Evolutionary conservation across 23 tunicate genomes (phyloP).

Genomic region (Aplidium turbinatum): DNA sequence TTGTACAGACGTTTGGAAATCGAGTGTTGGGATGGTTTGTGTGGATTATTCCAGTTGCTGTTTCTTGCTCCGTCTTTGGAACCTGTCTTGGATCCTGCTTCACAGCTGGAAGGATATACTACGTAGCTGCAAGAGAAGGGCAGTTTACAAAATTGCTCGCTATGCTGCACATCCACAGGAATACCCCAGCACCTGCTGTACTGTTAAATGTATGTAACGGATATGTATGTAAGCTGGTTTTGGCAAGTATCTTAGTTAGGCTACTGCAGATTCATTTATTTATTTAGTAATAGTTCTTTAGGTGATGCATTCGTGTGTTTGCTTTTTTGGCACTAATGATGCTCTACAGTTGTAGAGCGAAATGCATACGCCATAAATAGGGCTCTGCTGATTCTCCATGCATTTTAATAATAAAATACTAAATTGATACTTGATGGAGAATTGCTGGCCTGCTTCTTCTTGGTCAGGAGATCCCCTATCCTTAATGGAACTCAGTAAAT

Average conservation of each 20-base stretch:
- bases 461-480: too few relatives aligned
- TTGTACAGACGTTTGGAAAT: constrained; percentile 55
- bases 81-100: constrained; percentile 85
- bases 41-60: constrained; percentile 75
- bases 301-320: too few relatives aligned
- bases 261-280: too few relatives aligned
- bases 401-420: too few relatives aligned
- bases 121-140: constrained; percentile 74
- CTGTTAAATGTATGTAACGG: constrained; percentile 48
- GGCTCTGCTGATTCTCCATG: too few relatives aligned
- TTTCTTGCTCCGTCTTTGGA: constrained; percentile 78
- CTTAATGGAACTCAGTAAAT: too few relatives aligned
- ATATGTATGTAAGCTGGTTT: constrained; percentile 26
- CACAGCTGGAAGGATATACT: constrained; percentile 80
- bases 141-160: constrained; percentile 66
- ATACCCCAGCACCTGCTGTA: constrained; percentile 87
- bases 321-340: too few relatives aligned
- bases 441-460: too few relatives aligned
- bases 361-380: too few relatives aligned
- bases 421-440: too few relatives aligned
- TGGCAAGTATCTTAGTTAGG: constrained; percentile 8
- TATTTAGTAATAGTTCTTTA: too few relatives aligned
- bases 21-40: constrained; percentile 52
- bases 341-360: too few relatives aligned
- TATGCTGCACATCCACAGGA: constrained; percentile 61